Evolutionary conservation across 2,888 invertebrate species (phyloP), one percentile per base, ranked within the genome.

Genomic region (Danaus chrysippus): DNA sequence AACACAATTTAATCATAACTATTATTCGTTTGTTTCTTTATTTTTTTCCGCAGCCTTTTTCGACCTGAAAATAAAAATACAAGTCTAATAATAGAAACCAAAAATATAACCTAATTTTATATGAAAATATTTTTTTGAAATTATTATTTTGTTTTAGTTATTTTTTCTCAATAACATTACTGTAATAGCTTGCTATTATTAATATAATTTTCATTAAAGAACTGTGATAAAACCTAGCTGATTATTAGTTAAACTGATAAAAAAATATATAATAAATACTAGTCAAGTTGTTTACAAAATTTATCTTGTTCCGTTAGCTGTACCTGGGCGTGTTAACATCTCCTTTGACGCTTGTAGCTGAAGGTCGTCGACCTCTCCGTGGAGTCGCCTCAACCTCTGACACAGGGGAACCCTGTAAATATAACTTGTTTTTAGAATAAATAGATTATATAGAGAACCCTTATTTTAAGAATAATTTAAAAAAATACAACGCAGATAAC

Each of bases 41-140:
- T 54, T 75, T 78, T 80, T 82, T 71, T 83, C 82, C 71, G 72
- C 69, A 11, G 77, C 67, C 75, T 78, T 83, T 70, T 73, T 84
- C 10, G 84, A 76, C 61, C 87, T 87, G 81, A n/a, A 46, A 83
- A 83, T 54, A 71, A 71, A 65, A 57, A 57, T 55, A 15, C 34
- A 19, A 46, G 10, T 59, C 41, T 43, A 15, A 15, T 46, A 56
- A n/a, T 65, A 68, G 82, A 83, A 57, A 57, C 23, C 9, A 57
- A 12, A 11, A 43, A 43, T 43, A 43, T 11, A 9, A 43, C 5
- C n/a, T 43, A 43, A 11, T n/a, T n/a, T 12, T 43, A 11, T 12
- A 43, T 43, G 1, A 23, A 23, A 23, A 23, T 23, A 23, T 3
- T 23, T 3, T 23, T 23, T 23, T 3, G 3, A 23, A 23, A 23